Evolutionary conservation across 2,797 vertebrate species (phyloP), one percentile per base, ranked within the genome.

Genomic region (Ceyx erithaca): DNA sequence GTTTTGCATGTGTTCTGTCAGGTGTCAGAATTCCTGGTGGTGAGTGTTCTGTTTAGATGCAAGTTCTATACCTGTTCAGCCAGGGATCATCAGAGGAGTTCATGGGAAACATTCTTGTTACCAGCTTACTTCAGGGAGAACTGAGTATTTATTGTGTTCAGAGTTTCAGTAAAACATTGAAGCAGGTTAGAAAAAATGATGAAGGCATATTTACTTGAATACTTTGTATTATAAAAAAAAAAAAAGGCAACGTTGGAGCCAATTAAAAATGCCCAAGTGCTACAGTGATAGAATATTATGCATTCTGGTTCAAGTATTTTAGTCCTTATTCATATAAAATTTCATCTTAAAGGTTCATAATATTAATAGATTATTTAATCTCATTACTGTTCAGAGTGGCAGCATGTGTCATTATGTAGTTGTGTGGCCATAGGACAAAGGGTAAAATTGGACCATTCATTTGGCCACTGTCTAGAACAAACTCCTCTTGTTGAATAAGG

Each of bases 1-100:
- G 94, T 92, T 62, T 71, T 89, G 73, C 14, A 45, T 67, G 62
- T 72, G 93, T 92, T 87, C 33, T 85, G 28, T 43, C 43, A 70
- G 40, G 43, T 86, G 87, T 33, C 31, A 33, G 71, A 80, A 66
- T 51, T 20, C 30, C 71, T 43, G 30, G 54, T 58, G 73, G 40
- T 58, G 11, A 81, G 58, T 33, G 41, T 31, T 54, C n/a, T 46
- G 43, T 71, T 92, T 55, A 59, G 54, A 31, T 20, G 31, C 22
- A 77, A 49, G 16, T 49, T 30, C 52, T 52, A 26, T 25, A 30
- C 15, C 35, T 73, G 59, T 67, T 73, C 62, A 64, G 62, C 21
- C 55, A 88, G 33, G 37, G 57, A 64, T 66, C 30, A 46, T 37
- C 51, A 64, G 37, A 75, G 25, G 22, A 75, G 33, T 40, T 79